Base-by-base conservation (phyloP, 1,140 invertebrate species). In the Nomia melanderi region DNA sequence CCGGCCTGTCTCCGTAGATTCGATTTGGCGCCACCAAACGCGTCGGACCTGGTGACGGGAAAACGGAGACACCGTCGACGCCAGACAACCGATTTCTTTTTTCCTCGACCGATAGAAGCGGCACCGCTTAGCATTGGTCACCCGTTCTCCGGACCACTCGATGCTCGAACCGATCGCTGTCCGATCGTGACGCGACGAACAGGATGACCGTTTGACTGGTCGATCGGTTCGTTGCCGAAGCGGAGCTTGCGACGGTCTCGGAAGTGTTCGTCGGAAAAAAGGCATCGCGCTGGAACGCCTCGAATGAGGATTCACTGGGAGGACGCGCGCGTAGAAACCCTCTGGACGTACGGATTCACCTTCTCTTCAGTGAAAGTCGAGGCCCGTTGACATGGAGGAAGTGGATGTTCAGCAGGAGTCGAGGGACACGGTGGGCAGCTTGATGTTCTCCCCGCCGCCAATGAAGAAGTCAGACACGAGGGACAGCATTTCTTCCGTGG, bases 401-500 rank as follows among this genome's bases (percentile, higher is more conserved):
- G 64, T 79, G 47, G 67, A 77, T n/a, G 84, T 87, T 60, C 89
- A 88, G 31, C 84, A 85, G 29, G 89, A 92, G 57, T 83, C 85
- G 20, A 82, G 88, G 50, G 92, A 92, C 41, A 82, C 91, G 63
- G 72, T 91, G 12, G 88, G 89, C 50, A 90, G 79, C 39, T 65
- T 91, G 50, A 78, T 87, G 1, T 89, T 89, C 31, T 86, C 88
- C 6, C 89, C 92, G 50, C 91, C 92, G 0, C 90, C 91, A n/a
- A 92, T 93, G 88, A 94, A 93, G 71, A 92, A 94, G 59, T 93
- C 94, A 2, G 94, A 95, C 78, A 93, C 94, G 12, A 90, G 93
- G 36, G 94, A 94, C 80, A 94, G 94, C 64, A 94, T 94, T 33
- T 94, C 94, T 1, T 94, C 94, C 4, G 92, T 94, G n/a, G 94